Base-by-base conservation (phyloP, 2,888 invertebrate genomes). In the Cylindroiulus punctatus region DNA sequence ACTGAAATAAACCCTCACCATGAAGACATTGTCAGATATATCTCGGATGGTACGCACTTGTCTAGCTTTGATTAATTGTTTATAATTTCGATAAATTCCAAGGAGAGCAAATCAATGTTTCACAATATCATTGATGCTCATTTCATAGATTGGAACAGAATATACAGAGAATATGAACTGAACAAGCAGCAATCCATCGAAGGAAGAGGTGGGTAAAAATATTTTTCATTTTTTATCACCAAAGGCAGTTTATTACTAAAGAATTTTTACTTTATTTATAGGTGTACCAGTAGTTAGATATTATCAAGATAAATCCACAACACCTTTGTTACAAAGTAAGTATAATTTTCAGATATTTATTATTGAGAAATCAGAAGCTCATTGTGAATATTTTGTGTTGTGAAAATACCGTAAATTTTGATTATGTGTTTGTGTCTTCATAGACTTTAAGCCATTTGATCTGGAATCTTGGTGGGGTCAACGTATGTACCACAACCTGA, bases 391-490 rank as follows among this genome's bases (percentile, higher is more conserved):
- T n/a, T n/a, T n/a, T n/a, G n/a, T n/a, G n/a, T n/a, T n/a, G n/a
- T n/a, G n/a, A n/a, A n/a, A 36, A 36, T 36, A 36, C 7, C 36
- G 2, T 36, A 36, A 36, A 36, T 7, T n/a, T n/a, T 36, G 7
- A 36, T 7, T 36, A 7, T 36, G 2, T 36, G 7, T 32, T 44
- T 84, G 17, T 81, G 86, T 87, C 85, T 86, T 91, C 91, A 86
- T 90, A 93, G 96, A 96, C 91, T 97, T 97, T 91, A 95, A 96
- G 90, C 96, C 96, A 30, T 97, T 97, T 90, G 97, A 97, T 92
- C 92, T 97, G 90, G 97, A 96, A 90, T 94, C 95, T 57, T 97
- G 96, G 95, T 97, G 96, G 96, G 96, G 96, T 88, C 95, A 95
- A 90, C 93, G 96, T 88, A 92, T 96, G 88, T 96, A 95, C 92